Evolutionary conservation across 2,888 invertebrate species (phyloP).

Genomic region (Macroteleia sp.): DNA sequence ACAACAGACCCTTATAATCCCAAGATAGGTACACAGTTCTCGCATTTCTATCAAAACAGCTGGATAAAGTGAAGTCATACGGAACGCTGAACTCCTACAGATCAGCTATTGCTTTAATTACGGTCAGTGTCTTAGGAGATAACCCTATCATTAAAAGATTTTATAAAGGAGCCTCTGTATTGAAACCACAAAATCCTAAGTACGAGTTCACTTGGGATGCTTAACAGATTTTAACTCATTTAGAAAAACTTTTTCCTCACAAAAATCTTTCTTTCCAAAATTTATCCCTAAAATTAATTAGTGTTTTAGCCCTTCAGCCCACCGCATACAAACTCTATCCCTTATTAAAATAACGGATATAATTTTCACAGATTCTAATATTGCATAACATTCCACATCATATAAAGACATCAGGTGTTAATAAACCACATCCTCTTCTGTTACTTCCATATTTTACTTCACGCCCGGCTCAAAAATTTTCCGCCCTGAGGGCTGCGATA

Average conservation of each 20-base stretch:
- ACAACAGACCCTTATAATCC: too few relatives aligned
- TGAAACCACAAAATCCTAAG: neutral
- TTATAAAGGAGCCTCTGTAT: neutral
- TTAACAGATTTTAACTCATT: neutral
- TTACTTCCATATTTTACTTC: too few relatives aligned
- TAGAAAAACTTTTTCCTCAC: neutral
- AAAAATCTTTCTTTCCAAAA: too few relatives aligned
- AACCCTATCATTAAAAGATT: neutral
- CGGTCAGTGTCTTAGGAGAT: neutral
- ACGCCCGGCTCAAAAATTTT: too few relatives aligned
- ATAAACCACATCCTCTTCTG: too few relatives aligned
- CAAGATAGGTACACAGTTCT: too few relatives aligned
- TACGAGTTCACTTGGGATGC: neutral
- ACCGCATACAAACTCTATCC: neutral
- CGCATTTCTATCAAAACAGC: neutral
- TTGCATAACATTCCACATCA: too few relatives aligned
- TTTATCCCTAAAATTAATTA: neutral
- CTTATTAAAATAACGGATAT: too few relatives aligned
- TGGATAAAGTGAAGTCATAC: neutral
- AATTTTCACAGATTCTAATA: too few relatives aligned
- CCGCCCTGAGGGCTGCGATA: too few relatives aligned
- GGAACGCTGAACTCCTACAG: neutral
- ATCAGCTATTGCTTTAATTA: neutral
- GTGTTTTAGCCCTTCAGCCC: neutral
- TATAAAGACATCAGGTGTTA: too few relatives aligned